Evolutionary conservation across 2,113 vertebrate genomes (phyloP), one percentile per base, ranked within the genome.

Genomic region (Tetrax tetrax): DNA sequence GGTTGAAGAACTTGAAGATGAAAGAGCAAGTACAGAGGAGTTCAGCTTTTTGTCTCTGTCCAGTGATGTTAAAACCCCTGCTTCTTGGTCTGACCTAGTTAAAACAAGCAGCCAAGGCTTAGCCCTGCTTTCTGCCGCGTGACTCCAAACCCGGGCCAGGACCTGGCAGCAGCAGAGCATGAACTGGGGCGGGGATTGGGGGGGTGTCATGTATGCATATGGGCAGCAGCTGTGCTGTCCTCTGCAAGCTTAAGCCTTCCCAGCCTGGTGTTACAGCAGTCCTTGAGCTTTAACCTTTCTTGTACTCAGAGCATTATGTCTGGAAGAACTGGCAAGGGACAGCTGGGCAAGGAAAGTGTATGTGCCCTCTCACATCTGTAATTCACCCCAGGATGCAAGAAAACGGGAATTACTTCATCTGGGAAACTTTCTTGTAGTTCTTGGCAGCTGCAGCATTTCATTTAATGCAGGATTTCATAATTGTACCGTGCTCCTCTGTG

Each of bases 281-380:
- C n/a, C 8, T 1, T 21, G 28, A 66, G 17, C 59, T 90, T 57
- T 51, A 29, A 47, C 12, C 16, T 80, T 53, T 17, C 8, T 17
- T 48, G 29, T 9, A 18, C 48, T 63, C 11, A 7, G 68, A 63
- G n/a, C 10, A 9, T 64, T 51, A 20, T 11, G 5, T 41, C 33
- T 78, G 31, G 43, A 80, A 11, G 15, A 89, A 13, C 53, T 17
- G 37, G 5, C 3, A 48, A 66, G 19, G 23, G 27, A 65, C 12
- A 14, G 2, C 35, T 5, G 5, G 48, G 6, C 4, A 8, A 68
- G 9, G 14, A 19, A n/a, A 87, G 33, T 0, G 0, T 19, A 7
- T 16, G 19, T 12, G 18, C 25, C 48, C 37, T 83, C 81, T 59
- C 35, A 50, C 24, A 54, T 27, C 25, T 77, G 10, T 68, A 38